Conservation (phyloP, 2,797 vertebrate genomes). For the Propithecus perrieri region DNA sequence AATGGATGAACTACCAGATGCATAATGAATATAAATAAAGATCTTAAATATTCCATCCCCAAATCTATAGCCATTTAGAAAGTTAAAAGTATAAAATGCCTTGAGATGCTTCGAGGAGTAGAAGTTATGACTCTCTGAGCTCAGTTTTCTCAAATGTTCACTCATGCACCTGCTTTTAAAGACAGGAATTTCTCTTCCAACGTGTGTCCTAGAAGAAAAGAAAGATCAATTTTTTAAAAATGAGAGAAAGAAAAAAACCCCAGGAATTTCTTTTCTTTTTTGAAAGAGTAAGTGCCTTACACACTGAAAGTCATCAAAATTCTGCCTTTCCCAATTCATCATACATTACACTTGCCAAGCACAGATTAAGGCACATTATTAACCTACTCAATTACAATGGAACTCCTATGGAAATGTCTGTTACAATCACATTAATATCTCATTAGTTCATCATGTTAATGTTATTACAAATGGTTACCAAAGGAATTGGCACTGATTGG, state of each 20-base stretch:
- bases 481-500: slow-evolving; percentile 73
- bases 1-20: slow-evolving; percentile 56
- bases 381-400: slow-evolving; percentile 72
- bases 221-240: not conserved
- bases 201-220: not conserved
- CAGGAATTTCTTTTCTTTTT: slow-evolving; percentile 27
- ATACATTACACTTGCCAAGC: slow-evolving; percentile 54
- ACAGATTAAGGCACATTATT: slow-evolving; percentile 70
- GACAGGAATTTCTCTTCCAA: not conserved
- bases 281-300: slow-evolving; percentile 36
- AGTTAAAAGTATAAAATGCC: not conserved
- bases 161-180: slow-evolving; percentile 13
- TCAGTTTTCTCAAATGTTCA: slow-evolving; percentile 40
- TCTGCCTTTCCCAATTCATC: slow-evolving; percentile 25
- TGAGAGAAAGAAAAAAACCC: not conserved
- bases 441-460: slow-evolving; percentile 74
- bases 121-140: not conserved
- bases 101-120: not conserved
- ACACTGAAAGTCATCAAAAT: slow-evolving; percentile 56
- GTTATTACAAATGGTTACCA: slow-evolving; percentile 74
- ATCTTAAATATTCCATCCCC: slow-evolving; percentile 29
- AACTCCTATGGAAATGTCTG: slow-evolving; percentile 76
- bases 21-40: slow-evolving; percentile 11
- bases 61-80: slow-evolving; percentile 39
- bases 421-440: slow-evolving; percentile 68